Base-by-base conservation (phyloP, 2,888 invertebrate genomes). In the Aphodius sticticus region DNA sequence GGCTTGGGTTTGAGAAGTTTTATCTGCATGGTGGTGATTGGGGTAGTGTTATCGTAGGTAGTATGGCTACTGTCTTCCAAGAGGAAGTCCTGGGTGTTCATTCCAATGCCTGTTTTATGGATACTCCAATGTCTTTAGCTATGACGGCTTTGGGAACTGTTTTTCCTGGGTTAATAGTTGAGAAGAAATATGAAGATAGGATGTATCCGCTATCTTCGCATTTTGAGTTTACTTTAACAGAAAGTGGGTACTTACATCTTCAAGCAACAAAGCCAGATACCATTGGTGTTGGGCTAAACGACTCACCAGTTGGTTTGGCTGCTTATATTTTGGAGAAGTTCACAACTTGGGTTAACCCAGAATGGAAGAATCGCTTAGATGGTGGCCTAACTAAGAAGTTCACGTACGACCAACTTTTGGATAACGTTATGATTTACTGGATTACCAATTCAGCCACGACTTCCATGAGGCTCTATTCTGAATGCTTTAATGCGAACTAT, bases 221-320 rank as follows among this genome's bases (percentile, higher is more conserved):
- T 89, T 90, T 82, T 81, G 88, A 89, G 12, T 88, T 87, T 79
- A 6, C 90, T 0, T 78, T 92, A 75, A 88, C 90, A 76, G 93
- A 94, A 86, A 86, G 86, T 69, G 94, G 93, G 0, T 94, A 93
- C 84, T 87, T 95, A 84, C 96, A 97, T 86, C 83, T 97, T 6
- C 97, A 97, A 86, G 92, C 95, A 0, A 96, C 97, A 0, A 97
- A 96, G 87, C 97, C 97, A 12, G 97, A 97, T 85, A 96, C 97
- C 0, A 90, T 96, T 83, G 94, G 95, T 35, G 89, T 92, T 5
- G 93, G 90, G 0, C 87, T 96, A 53, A 89, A 91, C 35, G 94
- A 95, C 83, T 94, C 95, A 0, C 97, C 97, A 0, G 91, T 94
- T 0, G 97, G 96, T 0, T 88, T 97, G 79, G 96, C 96, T 0